phyloP scores from a whole-genome alignment of 1,140 invertebrate species.

The roundworm (Caenorhabditis elegans) region DNA sequence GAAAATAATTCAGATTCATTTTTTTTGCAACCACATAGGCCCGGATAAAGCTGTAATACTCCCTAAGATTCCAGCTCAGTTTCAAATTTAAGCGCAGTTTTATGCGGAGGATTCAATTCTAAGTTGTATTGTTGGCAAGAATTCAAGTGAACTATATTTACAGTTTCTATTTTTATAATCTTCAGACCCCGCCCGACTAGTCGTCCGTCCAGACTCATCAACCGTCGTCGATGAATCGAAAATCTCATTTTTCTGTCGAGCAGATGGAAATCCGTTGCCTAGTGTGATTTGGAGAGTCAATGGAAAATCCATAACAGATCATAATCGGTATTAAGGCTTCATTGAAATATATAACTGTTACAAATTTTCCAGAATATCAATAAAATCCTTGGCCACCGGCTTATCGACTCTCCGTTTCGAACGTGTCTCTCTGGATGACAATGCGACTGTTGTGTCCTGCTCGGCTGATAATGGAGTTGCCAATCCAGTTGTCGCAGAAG shows the following conservation, averaged over 20 bases:
- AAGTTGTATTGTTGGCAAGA: too few species aligned
- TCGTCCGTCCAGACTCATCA: slow-evolving; percentile 56
- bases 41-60: too few species aligned
- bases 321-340: slow-evolving; percentile 70
- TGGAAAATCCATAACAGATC: slow-evolving; percentile 76
- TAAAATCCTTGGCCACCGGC: slow-evolving; percentile 72
- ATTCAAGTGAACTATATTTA: too few species aligned
- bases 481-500: slow-evolving; percentile 84
- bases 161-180: not conserved
- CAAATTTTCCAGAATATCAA: slow-evolving; percentile 68
- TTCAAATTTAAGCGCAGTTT: too few species aligned
- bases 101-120: too few species aligned
- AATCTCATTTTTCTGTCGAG: slow-evolving; percentile 90
- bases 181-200: slow-evolving; percentile 47
- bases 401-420: slow-evolving; percentile 82
- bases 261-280: slow-evolving; percentile 82
- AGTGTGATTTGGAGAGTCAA: slow-evolving; percentile 87
- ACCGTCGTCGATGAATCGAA: slow-evolving; percentile 83
- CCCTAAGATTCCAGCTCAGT: too few species aligned
- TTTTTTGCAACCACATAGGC: not conserved
- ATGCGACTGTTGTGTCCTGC: slow-evolving; percentile 90
- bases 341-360: too few species aligned
- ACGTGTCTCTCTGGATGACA: slow-evolving; percentile 78
- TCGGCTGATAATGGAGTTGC: slow-evolving; percentile 93
- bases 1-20: not conserved